Percentiles rank a stretch among this genome's conserved stretches.
Conservation (phyloP, 2,888 invertebrate species). For the Platycheirus rosarum region DNA sequence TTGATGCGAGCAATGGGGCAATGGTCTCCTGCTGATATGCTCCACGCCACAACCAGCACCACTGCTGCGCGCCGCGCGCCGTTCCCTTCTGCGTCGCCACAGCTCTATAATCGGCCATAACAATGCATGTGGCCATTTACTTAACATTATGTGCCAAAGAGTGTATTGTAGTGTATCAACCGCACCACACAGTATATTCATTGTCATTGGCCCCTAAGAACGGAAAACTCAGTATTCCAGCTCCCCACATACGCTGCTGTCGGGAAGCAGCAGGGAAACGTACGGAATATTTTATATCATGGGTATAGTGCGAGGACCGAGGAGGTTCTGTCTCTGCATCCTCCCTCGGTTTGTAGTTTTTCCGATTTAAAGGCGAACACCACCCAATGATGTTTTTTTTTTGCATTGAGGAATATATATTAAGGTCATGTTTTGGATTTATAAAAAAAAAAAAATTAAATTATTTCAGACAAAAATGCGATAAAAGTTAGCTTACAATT, state of each 20-base stretch:
- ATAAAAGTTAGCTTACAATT: too few species aligned
- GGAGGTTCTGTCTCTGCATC: not conserved
- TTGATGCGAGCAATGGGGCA: not conserved
- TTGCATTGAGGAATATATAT: too few species aligned
- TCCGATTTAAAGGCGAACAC: constrained; percentile 32
- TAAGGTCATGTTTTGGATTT: not conserved
- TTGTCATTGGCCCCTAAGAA: constrained; percentile 66
- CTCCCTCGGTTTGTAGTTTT: not conserved
- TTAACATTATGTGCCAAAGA: constrained; percentile 41
- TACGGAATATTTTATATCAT: constrained; percentile 27
- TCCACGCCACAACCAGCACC: constrained; percentile 7
- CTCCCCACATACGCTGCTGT: constrained; percentile 15
- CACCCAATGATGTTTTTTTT: constrained; percentile 42
- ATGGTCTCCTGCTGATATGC: constrained; percentile 49
- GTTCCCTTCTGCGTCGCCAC: constrained; percentile 38
- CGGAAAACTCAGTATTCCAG: not conserved
- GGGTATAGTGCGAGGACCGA: constrained; percentile 3
- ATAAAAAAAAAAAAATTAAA: not conserved
- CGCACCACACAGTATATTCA: constrained; percentile 49
- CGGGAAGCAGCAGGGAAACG: constrained; percentile 37
- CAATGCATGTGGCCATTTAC: constrained; percentile 71
- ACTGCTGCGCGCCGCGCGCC: constrained; percentile 5
- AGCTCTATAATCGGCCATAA: constrained; percentile 68
- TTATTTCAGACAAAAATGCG: too few species aligned
- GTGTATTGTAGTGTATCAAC: constrained; percentile 61